Evolutionary conservation across 2,888 invertebrate genomes (phyloP).

Genomic region (Habroteleia sp.): DNA sequence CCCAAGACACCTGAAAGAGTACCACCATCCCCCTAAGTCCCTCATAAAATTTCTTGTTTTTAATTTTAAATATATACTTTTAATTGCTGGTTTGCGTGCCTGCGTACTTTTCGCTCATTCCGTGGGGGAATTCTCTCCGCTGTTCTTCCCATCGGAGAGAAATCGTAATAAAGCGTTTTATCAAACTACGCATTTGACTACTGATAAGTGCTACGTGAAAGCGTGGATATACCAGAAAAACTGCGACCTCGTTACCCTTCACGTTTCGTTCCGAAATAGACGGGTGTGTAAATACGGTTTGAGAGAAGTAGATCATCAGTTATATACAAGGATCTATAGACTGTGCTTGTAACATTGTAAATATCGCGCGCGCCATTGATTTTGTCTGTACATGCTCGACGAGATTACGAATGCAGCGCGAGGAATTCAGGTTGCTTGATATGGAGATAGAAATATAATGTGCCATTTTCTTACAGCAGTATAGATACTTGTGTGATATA

Average conservation of each 20-base stretch:
- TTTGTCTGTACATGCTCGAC: slow-evolving; percentile 4
- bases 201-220: slow-evolving; percentile 66
- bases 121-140: slow-evolving; percentile 45
- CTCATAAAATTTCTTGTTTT: slow-evolving; percentile 45
- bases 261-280: slow-evolving; percentile 11
- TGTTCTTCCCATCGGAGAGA: slow-evolving; percentile 44
- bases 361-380: slow-evolving; percentile 31
- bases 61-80: not conserved
- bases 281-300: slow-evolving; percentile 22
- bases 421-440: slow-evolving; percentile 36
- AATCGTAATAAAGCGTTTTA: slow-evolving; percentile 58
- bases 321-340: slow-evolving; percentile 46
- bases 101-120: slow-evolving; percentile 39
- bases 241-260: slow-evolving; percentile 71
- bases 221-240: slow-evolving; percentile 70
- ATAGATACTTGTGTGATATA: slow-evolving; percentile 4
- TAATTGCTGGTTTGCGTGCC: slow-evolving; percentile 29
- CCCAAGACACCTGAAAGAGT: slow-evolving; percentile 77
- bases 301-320: slow-evolving; percentile 53
- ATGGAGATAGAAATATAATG: slow-evolving; percentile 29
- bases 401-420: slow-evolving; percentile 34
- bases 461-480: slow-evolving; percentile 36
- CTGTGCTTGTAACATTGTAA: slow-evolving; percentile 17
- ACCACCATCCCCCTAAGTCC: slow-evolving; percentile 76
- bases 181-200: slow-evolving; percentile 65